phyloP scores from a whole-genome alignment of 1,140 invertebrate species.

The Hycleus cichorii region DNA sequence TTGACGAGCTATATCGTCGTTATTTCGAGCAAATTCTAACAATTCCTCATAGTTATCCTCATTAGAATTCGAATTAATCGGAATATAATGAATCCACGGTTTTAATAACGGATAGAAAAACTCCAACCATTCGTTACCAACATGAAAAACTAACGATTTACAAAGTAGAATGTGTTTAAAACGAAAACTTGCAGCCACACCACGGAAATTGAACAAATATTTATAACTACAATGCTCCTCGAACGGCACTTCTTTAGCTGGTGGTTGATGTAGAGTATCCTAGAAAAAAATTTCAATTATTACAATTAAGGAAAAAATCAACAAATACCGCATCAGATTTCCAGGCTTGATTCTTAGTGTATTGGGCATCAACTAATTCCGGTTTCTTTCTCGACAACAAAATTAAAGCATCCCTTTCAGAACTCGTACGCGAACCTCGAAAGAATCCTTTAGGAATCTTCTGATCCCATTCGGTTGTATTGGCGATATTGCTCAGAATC shows the following conservation, averaged over 20 bases:
- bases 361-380: constrained; percentile 81
- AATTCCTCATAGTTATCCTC: constrained; percentile 62
- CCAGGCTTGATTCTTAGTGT: constrained; percentile 99
- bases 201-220: constrained; percentile 93
- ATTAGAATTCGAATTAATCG: constrained; percentile 63
- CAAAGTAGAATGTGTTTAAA: constrained; percentile 95
- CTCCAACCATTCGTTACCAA: constrained; percentile 90
- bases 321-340: constrained; percentile 71
- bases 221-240: constrained; percentile 91
- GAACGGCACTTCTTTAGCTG: constrained; percentile 80
- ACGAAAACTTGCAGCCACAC: constrained; percentile 95
- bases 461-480: constrained; percentile 64
- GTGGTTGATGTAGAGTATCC: constrained; percentile 76
- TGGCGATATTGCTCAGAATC: constrained; percentile 58
- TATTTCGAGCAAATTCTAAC: constrained; percentile 67
- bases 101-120: constrained; percentile 90
- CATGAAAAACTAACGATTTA: constrained; percentile 90
- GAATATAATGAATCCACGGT: constrained; percentile 95
- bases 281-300: constrained; percentile 39
- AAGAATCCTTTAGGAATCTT: constrained; percentile 81
- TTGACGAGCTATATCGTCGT: constrained; percentile 66
- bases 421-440: constrained; percentile 85
- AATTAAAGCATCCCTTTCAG: constrained; percentile 84
- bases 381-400: constrained; percentile 72
- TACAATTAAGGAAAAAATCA: not conserved